Conservation (phyloP, 2,113 vertebrate genomes). For the Benitochromis conjunctus region DNA sequence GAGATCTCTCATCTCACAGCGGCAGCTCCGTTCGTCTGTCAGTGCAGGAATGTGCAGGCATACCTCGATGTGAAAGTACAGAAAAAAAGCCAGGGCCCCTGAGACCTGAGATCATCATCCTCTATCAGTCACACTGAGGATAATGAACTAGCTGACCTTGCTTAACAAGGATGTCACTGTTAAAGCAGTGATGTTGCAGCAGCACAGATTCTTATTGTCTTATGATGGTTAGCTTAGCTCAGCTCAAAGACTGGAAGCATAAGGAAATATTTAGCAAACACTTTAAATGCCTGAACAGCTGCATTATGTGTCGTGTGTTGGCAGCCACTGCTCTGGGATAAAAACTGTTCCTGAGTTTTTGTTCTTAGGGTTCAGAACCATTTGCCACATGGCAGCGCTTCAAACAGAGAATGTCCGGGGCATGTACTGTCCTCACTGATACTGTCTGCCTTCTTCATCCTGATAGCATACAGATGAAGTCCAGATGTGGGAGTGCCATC, state of each 20-base stretch:
- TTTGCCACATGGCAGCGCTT: not conserved
- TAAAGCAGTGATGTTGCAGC: not conserved
- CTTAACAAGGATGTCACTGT: not conserved
- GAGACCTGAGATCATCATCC: not conserved
- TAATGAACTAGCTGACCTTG: not conserved
- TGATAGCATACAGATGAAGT: not conserved
- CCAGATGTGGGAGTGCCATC: not conserved
- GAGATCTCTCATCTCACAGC: not conserved
- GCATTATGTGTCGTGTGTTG: not conserved
- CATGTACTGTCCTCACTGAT: not conserved
- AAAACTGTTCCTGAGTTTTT: not conserved
- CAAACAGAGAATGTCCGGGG: not conserved
- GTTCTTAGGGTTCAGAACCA: not conserved
- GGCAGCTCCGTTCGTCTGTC: constrained; percentile 16
- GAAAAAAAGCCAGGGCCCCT: not conserved
- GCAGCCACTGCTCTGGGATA: not conserved
- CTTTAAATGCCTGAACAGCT: not conserved
- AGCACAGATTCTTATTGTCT: not conserved
- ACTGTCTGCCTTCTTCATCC: not conserved
- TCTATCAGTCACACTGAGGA: not conserved
- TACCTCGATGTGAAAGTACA: constrained; percentile 17
- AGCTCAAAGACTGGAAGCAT: not conserved
- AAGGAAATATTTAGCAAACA: not conserved
- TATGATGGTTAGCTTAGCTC: not conserved
- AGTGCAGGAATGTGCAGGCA: constrained; percentile 28